These are phyloP conservation scores for Heterohyrax brucei DNA, from an alignment of 2,797 vertebrate species.

Conservation along the genomic window DNA sequence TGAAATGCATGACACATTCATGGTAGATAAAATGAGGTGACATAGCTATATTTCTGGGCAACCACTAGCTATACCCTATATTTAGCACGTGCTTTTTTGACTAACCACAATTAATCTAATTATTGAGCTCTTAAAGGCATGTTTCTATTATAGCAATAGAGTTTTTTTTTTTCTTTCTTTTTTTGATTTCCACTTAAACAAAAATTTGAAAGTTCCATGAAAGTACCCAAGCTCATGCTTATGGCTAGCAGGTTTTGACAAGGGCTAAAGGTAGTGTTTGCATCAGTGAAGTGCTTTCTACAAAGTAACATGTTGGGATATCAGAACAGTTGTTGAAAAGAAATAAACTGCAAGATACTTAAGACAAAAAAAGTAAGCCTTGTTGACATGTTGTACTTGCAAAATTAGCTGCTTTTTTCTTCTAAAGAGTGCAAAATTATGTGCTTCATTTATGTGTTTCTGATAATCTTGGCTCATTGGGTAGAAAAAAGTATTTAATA, in stretches of 20 bases:
- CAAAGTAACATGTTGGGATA: background rate
- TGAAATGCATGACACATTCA: conserved; percentile 15
- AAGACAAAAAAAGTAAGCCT: background rate
- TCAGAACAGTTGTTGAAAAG: background rate
- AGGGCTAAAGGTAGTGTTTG: background rate
- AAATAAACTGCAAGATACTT: background rate
- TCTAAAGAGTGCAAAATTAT: background rate
- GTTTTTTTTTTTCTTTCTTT: too few species aligned
- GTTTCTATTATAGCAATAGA: conserved; percentile 41
- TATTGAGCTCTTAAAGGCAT: background rate
- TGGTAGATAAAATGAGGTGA: conserved; percentile 22
- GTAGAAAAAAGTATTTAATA: conserved; percentile 32
- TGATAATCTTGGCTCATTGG: background rate
- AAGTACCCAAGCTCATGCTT: conserved; percentile 7
- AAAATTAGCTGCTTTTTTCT: background rate
- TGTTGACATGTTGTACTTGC: background rate
- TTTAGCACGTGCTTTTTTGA: background rate
- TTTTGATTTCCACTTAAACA: background rate
- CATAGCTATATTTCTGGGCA: background rate
- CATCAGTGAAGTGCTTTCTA: background rate
- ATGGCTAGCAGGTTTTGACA: background rate
- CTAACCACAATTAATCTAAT: background rate
- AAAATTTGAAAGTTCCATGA: conserved; percentile 47
- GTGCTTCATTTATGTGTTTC: background rate
- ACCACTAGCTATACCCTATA: background rate